Evolutionary conservation across 2,888 invertebrate genomes (phyloP).

Genomic region (Barypeithes pellucidus): DNA sequence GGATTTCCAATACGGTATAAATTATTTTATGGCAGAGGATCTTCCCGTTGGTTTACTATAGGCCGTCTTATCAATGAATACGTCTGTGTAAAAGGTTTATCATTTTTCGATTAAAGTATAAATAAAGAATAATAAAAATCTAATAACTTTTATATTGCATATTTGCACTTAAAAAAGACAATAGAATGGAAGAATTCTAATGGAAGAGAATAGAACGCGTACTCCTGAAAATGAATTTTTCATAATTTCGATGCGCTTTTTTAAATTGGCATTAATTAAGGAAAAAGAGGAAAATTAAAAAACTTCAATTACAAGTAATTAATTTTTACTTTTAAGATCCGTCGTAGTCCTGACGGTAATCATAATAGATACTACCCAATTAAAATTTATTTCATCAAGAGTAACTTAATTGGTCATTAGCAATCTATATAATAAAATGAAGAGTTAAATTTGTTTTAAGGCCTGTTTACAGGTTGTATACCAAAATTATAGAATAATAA

Average conservation of each 20-base stretch:
- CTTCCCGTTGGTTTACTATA: too few species aligned
- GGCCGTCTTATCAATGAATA: too few species aligned
- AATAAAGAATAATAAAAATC: not conserved
- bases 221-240: slow-evolving; percentile 44
- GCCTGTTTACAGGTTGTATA: too few species aligned
- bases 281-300: slow-evolving; percentile 36
- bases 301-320: slow-evolving; percentile 43
- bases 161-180: not conserved
- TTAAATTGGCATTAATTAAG: slow-evolving; percentile 40
- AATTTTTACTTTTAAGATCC: slow-evolving; percentile 34
- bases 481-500: too few species aligned
- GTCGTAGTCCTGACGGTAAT: slow-evolving; percentile 9
- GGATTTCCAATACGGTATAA: too few species aligned
- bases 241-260: slow-evolving; percentile 43
- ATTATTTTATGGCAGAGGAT: too few species aligned
- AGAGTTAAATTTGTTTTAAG: not conserved
- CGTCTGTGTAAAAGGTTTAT: too few species aligned
- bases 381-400: not conserved
- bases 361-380: not conserved
- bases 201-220: slow-evolving; percentile 23
- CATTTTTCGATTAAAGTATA: not conserved
- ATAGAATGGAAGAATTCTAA: slow-evolving; percentile 15
- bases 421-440: not conserved
- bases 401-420: slow-evolving; percentile 8
- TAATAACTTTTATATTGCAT: too few species aligned